Conservation (phyloP, 2,888 invertebrate species). For the Plagiodera versicolora region DNA sequence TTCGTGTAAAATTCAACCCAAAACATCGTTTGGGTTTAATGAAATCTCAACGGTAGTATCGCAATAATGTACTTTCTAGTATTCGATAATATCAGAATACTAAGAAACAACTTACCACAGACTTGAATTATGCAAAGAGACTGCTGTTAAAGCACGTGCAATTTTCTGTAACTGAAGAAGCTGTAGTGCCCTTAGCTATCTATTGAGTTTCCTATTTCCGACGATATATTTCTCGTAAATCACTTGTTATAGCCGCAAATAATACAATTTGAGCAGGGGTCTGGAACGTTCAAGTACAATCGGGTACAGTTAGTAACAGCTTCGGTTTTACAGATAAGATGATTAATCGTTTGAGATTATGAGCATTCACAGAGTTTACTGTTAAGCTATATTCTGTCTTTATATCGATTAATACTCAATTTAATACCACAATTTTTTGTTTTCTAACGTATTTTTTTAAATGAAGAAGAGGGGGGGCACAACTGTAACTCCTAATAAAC, state of each 20-base stretch:
- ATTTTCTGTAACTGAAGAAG: not conserved
- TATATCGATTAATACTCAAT: not conserved
- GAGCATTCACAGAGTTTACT: slow-evolving; percentile 14
- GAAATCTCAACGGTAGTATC: too few relatives aligned
- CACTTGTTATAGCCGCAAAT: slow-evolving; percentile 2
- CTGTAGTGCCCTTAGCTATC: not conserved
- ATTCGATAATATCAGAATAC: too few relatives aligned
- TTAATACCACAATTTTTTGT: too few relatives aligned
- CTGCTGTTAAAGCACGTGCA: not conserved
- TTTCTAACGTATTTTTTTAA: too few relatives aligned
- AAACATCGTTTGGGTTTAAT: too few relatives aligned
- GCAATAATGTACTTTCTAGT: too few relatives aligned
- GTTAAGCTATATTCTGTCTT: slow-evolving; percentile 7
- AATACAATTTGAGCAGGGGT: slow-evolving; percentile 5
- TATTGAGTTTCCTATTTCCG: slow-evolving; percentile 8
- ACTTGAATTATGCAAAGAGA: not conserved
- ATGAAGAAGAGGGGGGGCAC: too few relatives aligned
- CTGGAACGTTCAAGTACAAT: slow-evolving; percentile 9
- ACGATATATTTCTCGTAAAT: slow-evolving; percentile 7
- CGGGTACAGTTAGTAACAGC: slow-evolving; percentile 16
- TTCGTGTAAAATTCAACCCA: too few relatives aligned
- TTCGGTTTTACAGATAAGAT: slow-evolving; percentile 14
- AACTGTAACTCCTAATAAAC: too few relatives aligned
- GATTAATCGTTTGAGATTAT: slow-evolving; percentile 23
- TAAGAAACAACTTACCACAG: too few relatives aligned